Base-by-base conservation (phyloP, 2,797 vertebrate species). In the Gallirallus australis region DNA sequence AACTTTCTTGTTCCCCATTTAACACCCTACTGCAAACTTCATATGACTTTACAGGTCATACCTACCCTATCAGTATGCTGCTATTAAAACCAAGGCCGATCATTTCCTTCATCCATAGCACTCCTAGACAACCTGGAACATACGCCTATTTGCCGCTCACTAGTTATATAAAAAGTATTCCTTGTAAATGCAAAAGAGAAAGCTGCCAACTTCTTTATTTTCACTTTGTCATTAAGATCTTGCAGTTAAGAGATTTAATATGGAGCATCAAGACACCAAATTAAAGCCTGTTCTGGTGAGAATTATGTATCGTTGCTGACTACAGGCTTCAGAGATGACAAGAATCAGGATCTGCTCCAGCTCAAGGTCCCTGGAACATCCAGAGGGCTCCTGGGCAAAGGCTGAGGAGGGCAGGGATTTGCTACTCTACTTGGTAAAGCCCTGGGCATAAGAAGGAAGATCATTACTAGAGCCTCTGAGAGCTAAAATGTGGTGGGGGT, bases 41-140 rank as follows among this genome's bases (percentile, higher is more conserved):
- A 12, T n/a, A 19, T 35, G 39, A 73, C 12, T 53, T 73, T 14
- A 73, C 23, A 64, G 59, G 5, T 52, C 7, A 1, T 50, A 39
- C 28, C 21, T 76, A 20, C 52, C 9, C 6, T 50, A 33, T 37
- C 37, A 82, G 72, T 37, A 68, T 25, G 20, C 30, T 78, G 31
- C 56, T 87, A 9, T 45, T 87, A 31, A 57, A 88, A 23, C 11
- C 16, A 17, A 39, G 7, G 4, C 19, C 45, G 30, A 7, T 57
- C 0, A 56, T 72, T 66, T 93, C 66, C 79, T 69, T 75, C 4
- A 61, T 65, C 53, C 11, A 5, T 11, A 61, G 15, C 0, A 0
- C 53, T 92, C 79, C 70, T 53, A 72, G 63, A 56, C 15, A 73
- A 60, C 31, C 5, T 68, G 15, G 39, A 93, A 69, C 13, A 28